These are phyloP conservation scores for Salarias fasciatus DNA, from an alignment of 2,797 vertebrate species.

Conservation along the genomic window DNA sequence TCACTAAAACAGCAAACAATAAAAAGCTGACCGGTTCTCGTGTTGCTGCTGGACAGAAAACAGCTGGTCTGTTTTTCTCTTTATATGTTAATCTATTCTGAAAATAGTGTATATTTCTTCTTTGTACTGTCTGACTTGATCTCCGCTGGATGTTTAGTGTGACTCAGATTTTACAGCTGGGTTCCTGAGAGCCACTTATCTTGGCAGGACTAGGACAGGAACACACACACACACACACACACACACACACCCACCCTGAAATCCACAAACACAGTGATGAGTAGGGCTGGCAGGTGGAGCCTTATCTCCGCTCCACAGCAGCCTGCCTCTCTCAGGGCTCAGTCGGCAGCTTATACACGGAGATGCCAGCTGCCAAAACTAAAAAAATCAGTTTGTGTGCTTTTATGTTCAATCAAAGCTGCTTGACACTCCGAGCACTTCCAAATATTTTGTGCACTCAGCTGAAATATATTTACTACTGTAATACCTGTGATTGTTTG, in stretches of 20 bases:
- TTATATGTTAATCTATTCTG: slow-evolving; percentile 1
- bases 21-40: too few relatives aligned
- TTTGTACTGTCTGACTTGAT: slow-evolving; percentile 33
- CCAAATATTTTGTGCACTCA: slow-evolving; percentile 17
- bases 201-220: slow-evolving; percentile 19
- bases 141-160: slow-evolving; percentile 48
- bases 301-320: slow-evolving; percentile 67
- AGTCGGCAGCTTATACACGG: slow-evolving; percentile 43
- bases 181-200: slow-evolving; percentile 64
- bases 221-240: slow-evolving; percentile 16
- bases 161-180: slow-evolving; percentile 46
- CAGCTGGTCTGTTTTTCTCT: slow-evolving; percentile 3
- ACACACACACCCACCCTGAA: not conserved
- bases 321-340: slow-evolving; percentile 51
- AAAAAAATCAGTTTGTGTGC: slow-evolving; percentile 30
- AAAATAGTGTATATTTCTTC: slow-evolving; percentile 28
- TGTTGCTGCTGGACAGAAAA: too few relatives aligned
- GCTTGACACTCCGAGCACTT: slow-evolving; percentile 12
- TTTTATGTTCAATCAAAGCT: slow-evolving; percentile 35
- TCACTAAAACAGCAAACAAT: too few relatives aligned
- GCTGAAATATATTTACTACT: slow-evolving; percentile 13
- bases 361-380: slow-evolving; percentile 34
- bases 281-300: slow-evolving; percentile 66
- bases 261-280: too few relatives aligned
- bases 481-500: slow-evolving; percentile 4